These are phyloP conservation scores for Stomatorhinus walkeri DNA, from an alignment of 2,797 vertebrate species.

Conservation along the genomic window DNA sequence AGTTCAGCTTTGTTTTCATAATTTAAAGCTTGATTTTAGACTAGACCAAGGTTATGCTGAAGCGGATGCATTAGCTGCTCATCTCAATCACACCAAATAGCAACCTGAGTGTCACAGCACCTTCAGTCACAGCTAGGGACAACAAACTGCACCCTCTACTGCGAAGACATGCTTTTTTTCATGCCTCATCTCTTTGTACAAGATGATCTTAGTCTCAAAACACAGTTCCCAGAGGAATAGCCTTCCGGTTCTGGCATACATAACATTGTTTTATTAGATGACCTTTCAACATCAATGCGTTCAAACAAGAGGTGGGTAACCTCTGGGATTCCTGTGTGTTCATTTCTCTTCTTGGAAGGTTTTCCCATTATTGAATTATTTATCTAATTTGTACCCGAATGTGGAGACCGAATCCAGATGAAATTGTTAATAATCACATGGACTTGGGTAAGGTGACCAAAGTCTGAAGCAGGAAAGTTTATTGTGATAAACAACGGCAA, in stretches of 20 bases:
- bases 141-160: neutral
- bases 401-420: neutral
- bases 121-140: neutral
- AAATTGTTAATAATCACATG: neutral
- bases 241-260: neutral
- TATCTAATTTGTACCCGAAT: neutral
- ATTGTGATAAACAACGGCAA: neutral
- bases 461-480: neutral
- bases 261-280: slow-evolving; percentile 9
- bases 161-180: neutral
- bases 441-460: neutral
- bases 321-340: neutral
- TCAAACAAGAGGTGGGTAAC: neutral
- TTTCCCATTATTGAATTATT: neutral
- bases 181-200: neutral
- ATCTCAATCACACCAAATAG: neutral
- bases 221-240: neutral
- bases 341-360: neutral
- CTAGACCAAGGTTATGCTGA: neutral
- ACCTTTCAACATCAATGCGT: neutral
- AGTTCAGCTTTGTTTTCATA: neutral
- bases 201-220: neutral
- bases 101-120: neutral
- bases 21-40: neutral
- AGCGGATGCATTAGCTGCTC: neutral